phyloP scores from a whole-genome alignment of 2,797 vertebrate genomes.

The Lophotriccus pileatus region DNA sequence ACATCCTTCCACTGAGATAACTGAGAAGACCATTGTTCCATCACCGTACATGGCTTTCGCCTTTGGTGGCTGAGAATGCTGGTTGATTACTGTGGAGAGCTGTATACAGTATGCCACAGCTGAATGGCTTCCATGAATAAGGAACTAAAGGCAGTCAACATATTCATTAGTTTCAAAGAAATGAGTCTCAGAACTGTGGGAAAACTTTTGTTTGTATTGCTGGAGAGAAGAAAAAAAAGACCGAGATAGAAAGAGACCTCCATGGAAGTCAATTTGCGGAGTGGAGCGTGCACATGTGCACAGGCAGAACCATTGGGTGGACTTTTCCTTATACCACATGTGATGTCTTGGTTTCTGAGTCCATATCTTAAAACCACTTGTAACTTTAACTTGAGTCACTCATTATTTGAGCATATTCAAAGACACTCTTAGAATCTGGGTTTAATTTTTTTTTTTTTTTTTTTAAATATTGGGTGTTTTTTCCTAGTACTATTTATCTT shows the following conservation, averaged over 20 bases:
- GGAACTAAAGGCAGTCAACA: conserved; percentile 34
- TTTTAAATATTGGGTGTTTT: not conserved
- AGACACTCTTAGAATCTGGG: not conserved
- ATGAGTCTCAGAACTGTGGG: conserved; percentile 54
- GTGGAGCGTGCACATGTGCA: not conserved
- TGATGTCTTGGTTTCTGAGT: not conserved
- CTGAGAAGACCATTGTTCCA: conserved; percentile 32
- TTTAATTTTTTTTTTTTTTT: not conserved
- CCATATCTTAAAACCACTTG: not conserved
- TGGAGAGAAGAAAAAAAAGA: not conserved
- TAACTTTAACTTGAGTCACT: not conserved
- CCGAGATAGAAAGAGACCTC: conserved; percentile 23
- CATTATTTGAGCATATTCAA: not conserved
- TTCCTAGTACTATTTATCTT: not conserved
- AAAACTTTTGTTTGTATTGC: conserved; percentile 60
- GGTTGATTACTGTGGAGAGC: conserved; percentile 23
- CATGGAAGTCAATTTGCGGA: not conserved
- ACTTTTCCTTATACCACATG: not conserved
- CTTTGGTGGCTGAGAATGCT: conserved; percentile 22
- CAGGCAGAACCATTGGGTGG: not conserved
- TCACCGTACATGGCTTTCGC: not conserved
- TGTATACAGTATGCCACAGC: conserved; percentile 47
- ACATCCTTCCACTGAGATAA: not conserved
- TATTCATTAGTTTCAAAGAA: conserved; percentile 66
- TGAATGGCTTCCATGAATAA: conserved; percentile 65